A percentile compares a stretch with the other conserved stretches of the same genome.
Conservation (phyloP, 1,140 invertebrate species). For the Pseudomyrmex pallidus region DNA sequence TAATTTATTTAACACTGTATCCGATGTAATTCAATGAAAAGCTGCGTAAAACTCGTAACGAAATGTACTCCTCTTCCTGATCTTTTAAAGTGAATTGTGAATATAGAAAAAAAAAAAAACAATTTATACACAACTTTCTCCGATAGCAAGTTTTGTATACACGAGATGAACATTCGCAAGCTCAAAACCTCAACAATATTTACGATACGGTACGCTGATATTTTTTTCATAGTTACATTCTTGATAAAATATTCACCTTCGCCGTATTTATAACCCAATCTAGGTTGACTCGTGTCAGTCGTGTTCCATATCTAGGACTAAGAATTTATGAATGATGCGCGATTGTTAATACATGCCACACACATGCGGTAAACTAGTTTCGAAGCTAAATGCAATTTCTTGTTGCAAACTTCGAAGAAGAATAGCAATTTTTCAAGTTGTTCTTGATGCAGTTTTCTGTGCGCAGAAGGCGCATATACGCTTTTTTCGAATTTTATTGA, state of each 20-base stretch:
- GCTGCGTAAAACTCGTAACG: too few species aligned
- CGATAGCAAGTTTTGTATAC: too few species aligned
- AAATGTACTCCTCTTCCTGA: too few species aligned
- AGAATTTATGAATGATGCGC: conserved; percentile 18
- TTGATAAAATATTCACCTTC: neutral
- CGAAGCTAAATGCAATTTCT: neutral
- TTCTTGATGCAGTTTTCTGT: neutral
- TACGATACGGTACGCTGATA: neutral
- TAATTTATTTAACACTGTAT: neutral
- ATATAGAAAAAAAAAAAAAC: too few species aligned
- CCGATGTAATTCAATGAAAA: too few species aligned
- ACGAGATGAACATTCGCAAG: too few species aligned
- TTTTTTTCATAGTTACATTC: neutral
- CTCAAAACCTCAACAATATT: too few species aligned
- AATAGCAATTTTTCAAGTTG: conserved; percentile 27
- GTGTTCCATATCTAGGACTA: neutral
- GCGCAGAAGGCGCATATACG: too few species aligned
- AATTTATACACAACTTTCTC: too few species aligned
- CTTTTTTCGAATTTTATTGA: neutral
- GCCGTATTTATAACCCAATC: neutral
- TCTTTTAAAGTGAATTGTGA: too few species aligned
- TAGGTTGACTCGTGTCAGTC: neutral
- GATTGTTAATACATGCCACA: neutral
- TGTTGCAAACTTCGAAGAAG: neutral
- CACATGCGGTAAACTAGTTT: neutral